Evolutionary conservation across 2,888 invertebrate species (phyloP).

Genomic region (Caenorhabditis becei): DNA sequence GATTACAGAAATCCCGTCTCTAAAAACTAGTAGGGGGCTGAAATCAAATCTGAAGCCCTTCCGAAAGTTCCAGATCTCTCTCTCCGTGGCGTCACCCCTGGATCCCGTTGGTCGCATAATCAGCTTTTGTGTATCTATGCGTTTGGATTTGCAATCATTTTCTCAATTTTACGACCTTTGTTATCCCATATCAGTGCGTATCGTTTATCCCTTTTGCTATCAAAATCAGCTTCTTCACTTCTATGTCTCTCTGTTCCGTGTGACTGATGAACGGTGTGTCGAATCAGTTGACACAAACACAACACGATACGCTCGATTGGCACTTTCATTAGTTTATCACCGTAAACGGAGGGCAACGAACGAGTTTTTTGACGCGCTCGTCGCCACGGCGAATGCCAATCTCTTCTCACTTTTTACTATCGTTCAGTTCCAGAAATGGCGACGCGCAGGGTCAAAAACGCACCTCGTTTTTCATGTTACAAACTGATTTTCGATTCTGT

Average conservation of each 20-base stretch:
- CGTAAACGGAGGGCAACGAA: conserved; percentile 12
- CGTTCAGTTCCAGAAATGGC: conserved; percentile 17
- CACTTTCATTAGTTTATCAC: conserved; percentile 45
- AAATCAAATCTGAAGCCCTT: no score
- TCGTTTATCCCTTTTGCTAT: conserved; percentile 26
- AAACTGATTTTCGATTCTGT: not conserved
- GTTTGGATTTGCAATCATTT: conserved; percentile 42
- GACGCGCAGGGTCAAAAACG: not conserved
- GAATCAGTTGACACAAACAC: conserved; percentile 34
- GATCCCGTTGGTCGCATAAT: conserved; percentile 24
- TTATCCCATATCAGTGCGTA: conserved; percentile 33
- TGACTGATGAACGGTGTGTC: conserved; percentile 19
- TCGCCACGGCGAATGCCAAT: conserved; percentile 29
- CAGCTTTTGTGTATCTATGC: conserved; percentile 15
- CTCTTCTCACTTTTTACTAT: conserved; percentile 43
- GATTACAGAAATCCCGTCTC: no score
- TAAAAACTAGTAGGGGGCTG: no score
- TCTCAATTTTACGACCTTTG: conserved; percentile 56
- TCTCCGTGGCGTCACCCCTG: not conserved
- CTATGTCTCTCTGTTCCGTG: conserved; percentile 24
- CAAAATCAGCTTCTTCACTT: not conserved
- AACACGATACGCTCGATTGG: conserved; percentile 46
- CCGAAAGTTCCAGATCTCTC: conserved; percentile 24
- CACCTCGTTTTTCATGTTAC: not conserved
- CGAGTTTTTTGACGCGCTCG: conserved; percentile 39